phyloP scores from a whole-genome alignment of 2,888 invertebrate species.

The Chorisops tibialis region DNA sequence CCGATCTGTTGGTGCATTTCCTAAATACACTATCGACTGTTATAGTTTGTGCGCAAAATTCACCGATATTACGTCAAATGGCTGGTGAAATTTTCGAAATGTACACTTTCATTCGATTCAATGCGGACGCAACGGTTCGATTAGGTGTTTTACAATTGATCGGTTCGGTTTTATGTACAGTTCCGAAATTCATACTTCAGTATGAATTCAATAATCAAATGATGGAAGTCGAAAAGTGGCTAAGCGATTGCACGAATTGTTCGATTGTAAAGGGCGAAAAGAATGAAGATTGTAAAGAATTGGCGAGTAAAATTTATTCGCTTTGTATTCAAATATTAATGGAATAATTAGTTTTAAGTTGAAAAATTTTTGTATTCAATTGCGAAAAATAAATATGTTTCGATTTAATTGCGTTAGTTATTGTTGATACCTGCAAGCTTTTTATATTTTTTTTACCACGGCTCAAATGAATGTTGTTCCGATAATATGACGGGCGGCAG shows the following conservation, averaged over 20 bases:
- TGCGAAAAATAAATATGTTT: too few species aligned
- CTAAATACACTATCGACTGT: constrained; percentile 67
- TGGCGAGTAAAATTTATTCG: constrained; percentile 39
- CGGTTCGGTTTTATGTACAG: constrained; percentile 61
- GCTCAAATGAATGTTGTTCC: too few species aligned
- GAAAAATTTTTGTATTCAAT: neutral
- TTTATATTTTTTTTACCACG: too few species aligned
- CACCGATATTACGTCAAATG: constrained; percentile 61
- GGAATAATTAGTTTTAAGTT: neutral
- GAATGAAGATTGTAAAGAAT: constrained; percentile 61
- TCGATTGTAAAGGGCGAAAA: constrained; percentile 61
- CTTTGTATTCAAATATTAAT: constrained; percentile 18
- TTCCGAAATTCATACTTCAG: constrained; percentile 58
- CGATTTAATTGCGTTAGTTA: too few species aligned
- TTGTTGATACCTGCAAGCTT: too few species aligned
- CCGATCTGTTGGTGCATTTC: constrained; percentile 65
- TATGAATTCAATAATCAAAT: constrained; percentile 62
- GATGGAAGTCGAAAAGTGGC: constrained; percentile 65
- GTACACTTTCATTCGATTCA: constrained; percentile 63
- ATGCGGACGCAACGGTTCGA: constrained; percentile 64
- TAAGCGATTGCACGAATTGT: constrained; percentile 58
- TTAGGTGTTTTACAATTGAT: constrained; percentile 64
- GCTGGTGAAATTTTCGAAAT: constrained; percentile 68
- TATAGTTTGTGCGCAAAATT: constrained; percentile 66
- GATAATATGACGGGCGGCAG: too few species aligned